Percentiles rank a stretch among this genome's conserved stretches.
Evolutionary conservation across 2,888 invertebrate genomes (phyloP).

Genomic region (Stenchaetothrips biformis): DNA sequence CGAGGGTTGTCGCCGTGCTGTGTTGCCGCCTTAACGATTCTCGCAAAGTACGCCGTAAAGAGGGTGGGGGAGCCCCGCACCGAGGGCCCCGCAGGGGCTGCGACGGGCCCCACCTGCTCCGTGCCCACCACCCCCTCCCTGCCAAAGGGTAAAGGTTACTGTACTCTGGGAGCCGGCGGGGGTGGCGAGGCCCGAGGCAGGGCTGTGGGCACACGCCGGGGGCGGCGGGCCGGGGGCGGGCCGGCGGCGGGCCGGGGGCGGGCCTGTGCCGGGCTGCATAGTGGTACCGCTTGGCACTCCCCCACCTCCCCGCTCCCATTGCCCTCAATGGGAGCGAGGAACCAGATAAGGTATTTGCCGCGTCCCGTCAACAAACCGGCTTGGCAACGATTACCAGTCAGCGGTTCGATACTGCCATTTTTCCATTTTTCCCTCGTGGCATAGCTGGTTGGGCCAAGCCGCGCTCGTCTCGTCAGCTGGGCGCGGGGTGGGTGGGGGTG

Average conservation of each 20-base stretch:
- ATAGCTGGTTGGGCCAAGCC: neutral
- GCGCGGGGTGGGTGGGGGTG: neutral
- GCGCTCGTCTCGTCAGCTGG: neutral
- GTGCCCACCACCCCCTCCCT: neutral
- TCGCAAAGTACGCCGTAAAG: too few relatives aligned
- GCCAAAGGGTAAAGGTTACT: constrained; percentile 23
- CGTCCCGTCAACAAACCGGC: neutral
- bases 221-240: neutral
- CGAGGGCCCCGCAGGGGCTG: neutral
- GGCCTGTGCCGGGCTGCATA: neutral
- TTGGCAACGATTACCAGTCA: neutral
- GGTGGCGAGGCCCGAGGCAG: neutral
- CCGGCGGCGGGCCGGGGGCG: neutral
- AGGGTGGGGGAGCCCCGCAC: neutral
- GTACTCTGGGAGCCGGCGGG: neutral
- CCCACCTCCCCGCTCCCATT: neutral
- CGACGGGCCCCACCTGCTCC: neutral
- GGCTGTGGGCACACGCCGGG: neutral
- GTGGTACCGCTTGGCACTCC: constrained; percentile 1
- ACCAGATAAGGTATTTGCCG: neutral
- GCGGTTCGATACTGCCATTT: neutral
- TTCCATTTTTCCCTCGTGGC: neutral
- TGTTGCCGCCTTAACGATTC: too few relatives aligned
- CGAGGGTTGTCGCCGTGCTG: too few relatives aligned
- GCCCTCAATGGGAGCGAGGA: neutral